These are phyloP conservation scores for Ctenicera cuprea DNA, from an alignment of 2,888 invertebrate species.

Conservation along the genomic window DNA sequence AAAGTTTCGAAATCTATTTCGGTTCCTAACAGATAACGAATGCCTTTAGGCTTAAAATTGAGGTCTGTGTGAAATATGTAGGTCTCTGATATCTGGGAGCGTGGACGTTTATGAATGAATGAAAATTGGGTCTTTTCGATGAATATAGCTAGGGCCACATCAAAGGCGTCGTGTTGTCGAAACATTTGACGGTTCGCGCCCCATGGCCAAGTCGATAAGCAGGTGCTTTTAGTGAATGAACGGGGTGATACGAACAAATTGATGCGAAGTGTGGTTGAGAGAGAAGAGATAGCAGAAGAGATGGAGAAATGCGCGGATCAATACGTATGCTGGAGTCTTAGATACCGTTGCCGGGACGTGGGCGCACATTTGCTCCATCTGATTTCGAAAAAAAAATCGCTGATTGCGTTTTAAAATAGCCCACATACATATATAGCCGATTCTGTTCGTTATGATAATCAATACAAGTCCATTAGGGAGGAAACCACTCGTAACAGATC, in stretches of 20 bases:
- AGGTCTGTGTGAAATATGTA: neutral
- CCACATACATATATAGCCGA: conserved; percentile 14
- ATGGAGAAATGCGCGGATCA: conserved; percentile 66
- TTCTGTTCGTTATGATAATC: conserved; percentile 27
- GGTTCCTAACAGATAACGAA: too few relatives aligned
- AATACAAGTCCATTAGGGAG: conserved; percentile 34
- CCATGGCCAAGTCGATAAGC: conserved; percentile 50
- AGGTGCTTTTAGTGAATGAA: conserved; percentile 66
- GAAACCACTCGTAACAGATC: conserved; percentile 37
- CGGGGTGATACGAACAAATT: conserved; percentile 59
- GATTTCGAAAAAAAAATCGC: conserved; percentile 39
- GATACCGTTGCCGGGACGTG: conserved; percentile 58
- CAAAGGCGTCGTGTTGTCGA: conserved; percentile 26
- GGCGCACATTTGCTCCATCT: conserved; percentile 53
- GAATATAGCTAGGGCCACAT: conserved; percentile 6
- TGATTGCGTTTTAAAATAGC: conserved; percentile 28
- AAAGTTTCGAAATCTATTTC: neutral
- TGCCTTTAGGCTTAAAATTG: neutral
- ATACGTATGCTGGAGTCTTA: conserved; percentile 64
- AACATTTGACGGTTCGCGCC: conserved; percentile 43
- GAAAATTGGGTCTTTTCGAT: conserved; percentile 22
- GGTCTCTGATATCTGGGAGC: conserved; percentile 9
- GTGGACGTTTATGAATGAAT: conserved; percentile 34
- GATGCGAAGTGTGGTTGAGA: conserved; percentile 63
- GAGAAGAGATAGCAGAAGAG: conserved; percentile 63